Percentiles rank a stretch among this genome's conserved stretches.
These are phyloP conservation scores for Hylaeus anthracinus DNA, from an alignment of 1,140 invertebrate species.

Conservation along the genomic window DNA sequence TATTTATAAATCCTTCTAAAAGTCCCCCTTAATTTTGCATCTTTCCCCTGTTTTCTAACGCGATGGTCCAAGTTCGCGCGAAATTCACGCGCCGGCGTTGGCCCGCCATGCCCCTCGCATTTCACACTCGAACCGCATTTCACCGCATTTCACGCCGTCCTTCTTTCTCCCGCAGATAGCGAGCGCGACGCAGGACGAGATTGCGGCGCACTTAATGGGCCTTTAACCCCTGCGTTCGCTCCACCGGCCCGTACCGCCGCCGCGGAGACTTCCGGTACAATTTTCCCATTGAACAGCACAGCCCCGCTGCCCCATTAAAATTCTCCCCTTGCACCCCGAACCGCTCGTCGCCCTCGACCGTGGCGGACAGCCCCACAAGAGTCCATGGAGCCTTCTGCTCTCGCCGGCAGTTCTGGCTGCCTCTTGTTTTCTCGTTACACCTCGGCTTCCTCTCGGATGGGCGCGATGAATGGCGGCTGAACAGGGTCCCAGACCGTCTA, in stretches of 20 bases:
- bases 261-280: conserved; percentile 71
- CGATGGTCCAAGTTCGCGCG: not conserved
- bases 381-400: conserved; percentile 7
- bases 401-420: not conserved
- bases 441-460: conserved; percentile 31
- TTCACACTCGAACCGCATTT: conserved; percentile 33
- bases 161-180: conserved; percentile 36
- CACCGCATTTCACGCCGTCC: conserved; percentile 5
- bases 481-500: conserved; percentile 2
- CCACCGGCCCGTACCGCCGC: conserved; percentile 28
- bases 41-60: not conserved
- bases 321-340: not conserved
- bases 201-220: conserved; percentile 70
- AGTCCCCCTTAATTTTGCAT: no score
- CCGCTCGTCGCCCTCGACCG: no score
- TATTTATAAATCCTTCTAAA: no score
- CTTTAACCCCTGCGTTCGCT: conserved; percentile 64
- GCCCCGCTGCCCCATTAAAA: conserved; percentile 64
- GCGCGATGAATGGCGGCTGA: conserved; percentile 29
- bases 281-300: conserved; percentile 67
- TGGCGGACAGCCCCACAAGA: not conserved
- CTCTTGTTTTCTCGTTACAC: conserved; percentile 53
- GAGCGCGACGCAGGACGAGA: conserved; percentile 53
- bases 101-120: not conserved
- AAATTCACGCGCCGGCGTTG: conserved; percentile 13